phyloP scores from a whole-genome alignment of 2,113 vertebrate species.

The Sprattus sprattus region DNA sequence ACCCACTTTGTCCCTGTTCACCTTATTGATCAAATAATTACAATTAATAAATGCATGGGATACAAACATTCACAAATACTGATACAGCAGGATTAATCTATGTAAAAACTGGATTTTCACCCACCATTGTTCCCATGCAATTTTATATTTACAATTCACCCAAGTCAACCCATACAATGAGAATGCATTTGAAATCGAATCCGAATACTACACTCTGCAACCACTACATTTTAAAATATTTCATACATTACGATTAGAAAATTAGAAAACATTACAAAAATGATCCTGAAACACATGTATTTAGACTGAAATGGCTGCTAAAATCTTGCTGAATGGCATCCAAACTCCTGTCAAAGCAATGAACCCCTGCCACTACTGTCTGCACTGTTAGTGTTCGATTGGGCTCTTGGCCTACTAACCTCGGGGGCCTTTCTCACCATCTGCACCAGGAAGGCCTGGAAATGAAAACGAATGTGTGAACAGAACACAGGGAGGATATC shows the following conservation, averaged over 20 bases:
- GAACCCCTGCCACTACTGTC: not conserved
- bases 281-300: not conserved
- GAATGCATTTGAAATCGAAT: not conserved
- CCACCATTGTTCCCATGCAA: not conserved
- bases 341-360: not conserved
- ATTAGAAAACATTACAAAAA: not conserved
- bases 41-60: too few relatives aligned
- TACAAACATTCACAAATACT: not conserved
- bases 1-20: not conserved
- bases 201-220: not conserved
- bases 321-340: not conserved
- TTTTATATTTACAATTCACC: not conserved
- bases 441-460: not conserved
- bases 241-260: too few relatives aligned
- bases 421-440: not conserved
- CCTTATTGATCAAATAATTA: not conserved
- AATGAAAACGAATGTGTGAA: not conserved
- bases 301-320: not conserved
- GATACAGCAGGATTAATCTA: not conserved
- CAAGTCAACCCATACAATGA: not conserved
- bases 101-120: not conserved
- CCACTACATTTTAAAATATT: not conserved
- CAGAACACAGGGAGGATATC: not conserved
- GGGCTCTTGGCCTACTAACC: not conserved
- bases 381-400: constrained; percentile 7